Evolutionary conservation across 2,888 invertebrate genomes (phyloP), one percentile per base, ranked within the genome.

Genomic region (Agonopterix arenella): DNA sequence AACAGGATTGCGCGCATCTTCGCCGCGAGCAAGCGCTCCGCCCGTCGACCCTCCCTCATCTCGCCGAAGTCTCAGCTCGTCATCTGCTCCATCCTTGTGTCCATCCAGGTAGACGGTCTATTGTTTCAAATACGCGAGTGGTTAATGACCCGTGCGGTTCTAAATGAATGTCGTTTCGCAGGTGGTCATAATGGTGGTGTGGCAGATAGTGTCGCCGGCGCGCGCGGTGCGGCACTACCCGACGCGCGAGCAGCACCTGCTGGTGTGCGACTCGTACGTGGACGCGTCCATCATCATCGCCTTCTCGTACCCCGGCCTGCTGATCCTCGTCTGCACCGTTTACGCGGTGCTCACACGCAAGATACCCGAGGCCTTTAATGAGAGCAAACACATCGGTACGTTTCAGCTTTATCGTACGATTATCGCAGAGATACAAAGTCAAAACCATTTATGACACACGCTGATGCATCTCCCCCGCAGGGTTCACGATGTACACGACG

Each of bases 401-500:
- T 8, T 1, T 13, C 8, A 0, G 11, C 28, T 41, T 11, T 3
- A 4, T 18, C 18, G 18, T 18, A 18, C 0, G 4, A 18, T 18
- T 3, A 18, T 4, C 18, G 4, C 18, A 4, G 18, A 18, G 18
- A 2, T 18, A 28, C 7, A 18, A 4, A 18, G 1, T 4, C 16
- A 2, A 16, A 16, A 16, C 16, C 16, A 16, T 16, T 2, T 1
- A 16, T 95, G 53, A 96, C 94, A 73, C 97, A 97, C 84, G 96
- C 28, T 28, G 28, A 28, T 5, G 40, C 40, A 40, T 4, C 3
- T 40, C n/a, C n/a, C 10, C 40, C 66, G 8, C 84, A 96, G 96
- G 96, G 52, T 99, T 99, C 85, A 98, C 98, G 18, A 99, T 99
- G 99, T 99, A 98, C 89, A 98, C 98, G 44, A 98, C 98, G 36